phyloP scores from a whole-genome alignment of 2,888 invertebrate genomes.

The Melanchra persicariae region DNA sequence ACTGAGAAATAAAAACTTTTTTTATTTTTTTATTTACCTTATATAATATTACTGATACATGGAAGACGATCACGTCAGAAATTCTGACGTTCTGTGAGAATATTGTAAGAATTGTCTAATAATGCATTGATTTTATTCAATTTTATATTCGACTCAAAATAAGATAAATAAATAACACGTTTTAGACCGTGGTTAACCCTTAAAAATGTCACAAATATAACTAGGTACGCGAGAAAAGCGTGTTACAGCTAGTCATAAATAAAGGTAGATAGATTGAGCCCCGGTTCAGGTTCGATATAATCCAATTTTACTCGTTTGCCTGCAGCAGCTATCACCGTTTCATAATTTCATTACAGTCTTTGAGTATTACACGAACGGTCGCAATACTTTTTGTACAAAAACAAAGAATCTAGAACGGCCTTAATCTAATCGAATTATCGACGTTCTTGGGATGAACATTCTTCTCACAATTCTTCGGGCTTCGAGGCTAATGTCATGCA shows the following conservation, averaged over 20 bases:
- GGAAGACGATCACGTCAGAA: too few species aligned
- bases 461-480: background rate
- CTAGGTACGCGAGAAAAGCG: background rate
- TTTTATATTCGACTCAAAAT: too few species aligned
- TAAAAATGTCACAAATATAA: background rate
- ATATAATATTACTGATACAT: too few species aligned
- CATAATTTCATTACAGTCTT: slow-evolving; percentile 50
- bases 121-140: too few species aligned
- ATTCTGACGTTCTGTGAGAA: too few species aligned
- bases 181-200: too few species aligned
- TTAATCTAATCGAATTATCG: slow-evolving; percentile 63
- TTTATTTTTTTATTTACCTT: too few species aligned
- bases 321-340: slow-evolving; percentile 21
- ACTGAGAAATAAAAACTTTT: too few species aligned
- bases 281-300: slow-evolving; percentile 33
- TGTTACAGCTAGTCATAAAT: slow-evolving; percentile 13
- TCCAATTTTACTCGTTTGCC: slow-evolving; percentile 26
- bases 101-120: too few species aligned
- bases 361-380: slow-evolving; percentile 20
- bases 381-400: slow-evolving; percentile 19
- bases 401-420: slow-evolving; percentile 35
- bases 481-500: slow-evolving; percentile 11
- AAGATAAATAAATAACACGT: too few species aligned
- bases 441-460: slow-evolving; percentile 43
- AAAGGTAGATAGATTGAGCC: slow-evolving; percentile 7